These are phyloP conservation scores for Oncorhynchus gorbuscha DNA, from an alignment of 2,113 vertebrate genomes.

Conservation along the genomic window DNA sequence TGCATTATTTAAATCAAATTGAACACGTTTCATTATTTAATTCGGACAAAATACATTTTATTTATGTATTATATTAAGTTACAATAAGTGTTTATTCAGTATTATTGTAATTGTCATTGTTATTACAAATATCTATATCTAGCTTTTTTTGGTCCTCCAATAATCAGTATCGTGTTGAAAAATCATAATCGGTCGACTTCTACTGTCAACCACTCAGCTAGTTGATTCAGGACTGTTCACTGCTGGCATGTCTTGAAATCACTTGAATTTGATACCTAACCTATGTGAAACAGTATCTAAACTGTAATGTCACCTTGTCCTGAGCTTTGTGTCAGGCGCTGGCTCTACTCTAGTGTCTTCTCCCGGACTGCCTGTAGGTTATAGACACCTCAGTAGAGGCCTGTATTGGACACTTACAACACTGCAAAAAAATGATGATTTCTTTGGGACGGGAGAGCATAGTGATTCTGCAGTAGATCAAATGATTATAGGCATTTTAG, in stretches of 20 bases:
- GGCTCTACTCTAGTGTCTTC: not conserved
- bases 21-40: too few species aligned
- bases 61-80: too few species aligned
- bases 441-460: not conserved
- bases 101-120: too few species aligned
- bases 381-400: not conserved
- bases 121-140: too few species aligned
- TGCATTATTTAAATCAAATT: too few species aligned
- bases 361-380: not conserved
- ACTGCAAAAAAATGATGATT: not conserved
- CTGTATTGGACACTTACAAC: not conserved
- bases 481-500: too few species aligned
- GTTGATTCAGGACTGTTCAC: not conserved
- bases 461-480: not conserved
- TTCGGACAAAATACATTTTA: too few species aligned
- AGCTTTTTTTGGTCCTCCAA: too few species aligned
- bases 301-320: conserved; percentile 4
- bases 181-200: too few species aligned
- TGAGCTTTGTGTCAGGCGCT: not conserved
- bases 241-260: not conserved
- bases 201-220: not conserved
- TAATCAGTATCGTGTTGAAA: too few species aligned
- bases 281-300: conserved; percentile 1
- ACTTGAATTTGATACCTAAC: not conserved
- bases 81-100: too few species aligned